Base-by-base conservation (phyloP, 2,797 vertebrate species). In the Heteromormyrus szaboi region DNA sequence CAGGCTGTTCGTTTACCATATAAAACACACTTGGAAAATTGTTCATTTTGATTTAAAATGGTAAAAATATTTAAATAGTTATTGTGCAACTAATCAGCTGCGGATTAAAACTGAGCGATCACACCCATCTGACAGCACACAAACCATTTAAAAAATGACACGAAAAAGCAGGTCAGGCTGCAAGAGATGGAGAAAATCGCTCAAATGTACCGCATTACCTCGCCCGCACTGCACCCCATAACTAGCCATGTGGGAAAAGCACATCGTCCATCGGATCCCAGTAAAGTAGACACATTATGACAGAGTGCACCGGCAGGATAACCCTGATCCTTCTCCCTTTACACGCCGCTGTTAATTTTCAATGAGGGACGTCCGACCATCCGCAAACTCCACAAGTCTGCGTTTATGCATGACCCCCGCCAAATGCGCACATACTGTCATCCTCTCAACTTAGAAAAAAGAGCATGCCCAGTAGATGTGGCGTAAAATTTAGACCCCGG, bases 301-400 rank as follows among this genome's bases (percentile, higher is more conserved):
- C 25, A 68, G 11, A 33, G 65, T 14, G 14, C 68, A 72, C 41
- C 76, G 7, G 37, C 41, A 19, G 8, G 17, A 44, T 46, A 17
- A n/a, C 37, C 37, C 76, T 33, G 17, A 46, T 81, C 76, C 76
- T 46, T 81, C 76, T 44, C 72, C 37, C 7, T n/a, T 81, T 46
- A 81, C 41, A 81, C 76, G 76, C 37, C 72, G 14, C 17, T 6
- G 37, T 79, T 79, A 41, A n/a, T 79, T 79, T 44, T 79, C 76
- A 41, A 46, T 19, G 76, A 81, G 76, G 41, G 41, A 81, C 72
- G 37, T 79, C 33, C 72, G 72, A 79, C 76, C 76, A n/a, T 44
- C 41, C 76, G 41, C 76, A 46, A 81, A 81, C 76, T 81, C 76
- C 76, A 81, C 76, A 81, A 81, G 76, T 46, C 76, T 33, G 41